Evolutionary conservation across 2,113 vertebrate species (phyloP), one percentile per base, ranked within the genome.

Genomic region (Ailurus styani): DNA sequence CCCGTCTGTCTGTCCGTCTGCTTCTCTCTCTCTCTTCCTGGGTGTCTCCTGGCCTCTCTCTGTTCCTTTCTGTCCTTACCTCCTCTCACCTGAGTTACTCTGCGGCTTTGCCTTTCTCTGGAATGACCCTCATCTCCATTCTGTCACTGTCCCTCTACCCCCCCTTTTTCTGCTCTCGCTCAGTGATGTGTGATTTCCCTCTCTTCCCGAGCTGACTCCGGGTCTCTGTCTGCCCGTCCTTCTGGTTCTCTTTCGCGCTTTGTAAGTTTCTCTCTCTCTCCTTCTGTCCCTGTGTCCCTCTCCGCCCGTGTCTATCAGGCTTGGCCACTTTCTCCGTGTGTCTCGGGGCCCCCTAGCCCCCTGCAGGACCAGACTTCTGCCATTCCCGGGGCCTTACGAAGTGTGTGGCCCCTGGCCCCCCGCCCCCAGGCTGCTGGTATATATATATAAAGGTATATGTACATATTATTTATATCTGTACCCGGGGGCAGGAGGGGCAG

Each of bases 401-500:
- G 64, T 10, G 31, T 10, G 64, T 54, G 27, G 90, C 70, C 95
- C 93, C 92, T 15, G n/a, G 87, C 45, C 54, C 81, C 87, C 79
- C 2, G 0, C 5, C 60, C 72, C 73, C 37, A 73, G 90, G 70
- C 87, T 15, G 0, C 96, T 47, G 78, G 85, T 27, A 34, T 70
- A 87, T 86, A 87, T 86, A 90, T 89, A 87, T 81, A 97, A 83
- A 95, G 90, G 92, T 84, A 70, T 97, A 97, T 77, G 95, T 40
- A 87, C 93, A 50, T 96, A 93, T 97, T 97, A 98, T 98, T 97
- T 98, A 97, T 98, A 97, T 96, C 97, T 96, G 93, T 57, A 81
- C 91, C 62, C n/a, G 10, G 84, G 84, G 96, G 95, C 97, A 94
- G 97, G 84, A 92, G 95, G 95, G 92, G 77, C 92, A 98, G 97